Percentiles rank a stretch among this genome's conserved stretches.
phyloP scores from a whole-genome alignment of 2,113 vertebrate species.

The Erpornis zantholeuca region DNA sequence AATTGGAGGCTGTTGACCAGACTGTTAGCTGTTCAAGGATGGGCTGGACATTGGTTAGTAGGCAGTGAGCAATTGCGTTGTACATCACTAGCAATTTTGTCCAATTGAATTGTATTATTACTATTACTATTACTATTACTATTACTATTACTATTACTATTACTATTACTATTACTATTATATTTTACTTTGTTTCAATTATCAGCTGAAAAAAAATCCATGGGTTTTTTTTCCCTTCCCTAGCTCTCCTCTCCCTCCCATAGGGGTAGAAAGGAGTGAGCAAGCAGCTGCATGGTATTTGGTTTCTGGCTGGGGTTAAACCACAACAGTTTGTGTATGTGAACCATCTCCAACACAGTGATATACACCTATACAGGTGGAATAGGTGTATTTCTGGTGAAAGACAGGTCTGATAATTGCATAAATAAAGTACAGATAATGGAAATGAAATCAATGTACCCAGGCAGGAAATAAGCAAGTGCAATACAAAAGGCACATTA shows the following conservation, averaged over 20 bases:
- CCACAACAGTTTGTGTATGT: not conserved
- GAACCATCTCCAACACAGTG: not conserved
- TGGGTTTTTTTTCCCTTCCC: not conserved
- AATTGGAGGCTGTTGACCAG: not conserved
- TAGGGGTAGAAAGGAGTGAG: not conserved
- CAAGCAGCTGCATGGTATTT: not conserved
- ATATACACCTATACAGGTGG: not conserved
- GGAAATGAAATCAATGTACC: not conserved
- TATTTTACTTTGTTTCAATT: not conserved
- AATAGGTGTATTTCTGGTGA: not conserved
- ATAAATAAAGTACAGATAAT: not conserved
- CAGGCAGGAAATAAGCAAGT: not conserved
- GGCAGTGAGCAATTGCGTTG: not conserved
- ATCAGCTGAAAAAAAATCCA: not conserved
- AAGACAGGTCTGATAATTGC: not conserved
- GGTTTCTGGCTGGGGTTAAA: not conserved
- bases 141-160: not conserved
- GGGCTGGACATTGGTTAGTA: not conserved
- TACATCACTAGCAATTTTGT: accelerated
- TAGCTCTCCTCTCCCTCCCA: not conserved
- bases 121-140: too few species aligned
- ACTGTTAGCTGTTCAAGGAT: not conserved
- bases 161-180: too few species aligned
- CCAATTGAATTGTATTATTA: not conserved
- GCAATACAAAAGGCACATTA: not conserved